Conservation (phyloP, 2,888 invertebrate genomes). For the Lottia gigantea region DNA sequence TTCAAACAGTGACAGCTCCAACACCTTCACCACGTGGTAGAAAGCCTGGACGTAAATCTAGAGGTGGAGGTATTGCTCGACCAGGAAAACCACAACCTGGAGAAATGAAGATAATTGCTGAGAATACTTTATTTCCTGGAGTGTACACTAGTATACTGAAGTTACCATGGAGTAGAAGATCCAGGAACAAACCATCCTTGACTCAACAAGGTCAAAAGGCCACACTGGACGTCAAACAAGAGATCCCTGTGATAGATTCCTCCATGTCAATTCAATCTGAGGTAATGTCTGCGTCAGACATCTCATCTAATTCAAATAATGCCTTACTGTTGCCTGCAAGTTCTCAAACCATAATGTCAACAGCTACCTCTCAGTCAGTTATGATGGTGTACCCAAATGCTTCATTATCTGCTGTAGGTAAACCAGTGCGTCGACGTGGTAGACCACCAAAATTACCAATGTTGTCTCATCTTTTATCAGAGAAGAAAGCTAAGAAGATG, state of each 20-base stretch:
- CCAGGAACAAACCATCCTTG: constrained; percentile 43
- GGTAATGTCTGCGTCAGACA: not conserved
- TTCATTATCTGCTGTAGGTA: constrained; percentile 38
- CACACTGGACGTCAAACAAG: not conserved
- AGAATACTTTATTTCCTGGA: constrained; percentile 52
- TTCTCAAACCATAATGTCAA: not conserved
- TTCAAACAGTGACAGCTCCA: not conserved
- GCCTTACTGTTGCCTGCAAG: constrained; percentile 8
- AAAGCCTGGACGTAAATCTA: constrained; percentile 30
- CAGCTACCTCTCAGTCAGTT: constrained; percentile 36
- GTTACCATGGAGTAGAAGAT: constrained; percentile 55
- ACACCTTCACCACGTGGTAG: not conserved
- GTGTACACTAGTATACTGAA: constrained; percentile 61
- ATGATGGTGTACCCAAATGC: constrained; percentile 57
- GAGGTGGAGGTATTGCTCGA: constrained; percentile 23
- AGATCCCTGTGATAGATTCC: not conserved
- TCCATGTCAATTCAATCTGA: constrained; percentile 15
- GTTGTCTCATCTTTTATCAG: constrained; percentile 45
- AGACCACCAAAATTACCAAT: constrained; percentile 55
- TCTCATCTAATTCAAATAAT: constrained; percentile 17
- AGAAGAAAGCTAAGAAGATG: constrained; percentile 31
- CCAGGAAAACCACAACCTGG: constrained; percentile 30
- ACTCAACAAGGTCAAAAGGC: not conserved
- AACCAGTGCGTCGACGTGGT: constrained; percentile 48
- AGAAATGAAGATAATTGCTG: constrained; percentile 56